phyloP scores from a whole-genome alignment of 2,797 vertebrate genomes.

The Gorsachius magnificus region DNA sequence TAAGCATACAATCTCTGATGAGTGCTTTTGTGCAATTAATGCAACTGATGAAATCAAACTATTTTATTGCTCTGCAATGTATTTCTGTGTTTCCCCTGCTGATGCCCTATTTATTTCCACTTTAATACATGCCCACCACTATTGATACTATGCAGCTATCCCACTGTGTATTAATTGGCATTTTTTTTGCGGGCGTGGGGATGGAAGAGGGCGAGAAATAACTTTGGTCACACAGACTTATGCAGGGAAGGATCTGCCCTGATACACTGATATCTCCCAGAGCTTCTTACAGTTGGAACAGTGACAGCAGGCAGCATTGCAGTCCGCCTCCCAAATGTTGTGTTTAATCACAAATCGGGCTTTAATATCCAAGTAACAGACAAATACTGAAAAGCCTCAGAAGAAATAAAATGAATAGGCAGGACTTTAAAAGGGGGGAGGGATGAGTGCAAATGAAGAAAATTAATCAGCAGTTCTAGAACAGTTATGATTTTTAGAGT shows the following conservation, averaged over 20 bases:
- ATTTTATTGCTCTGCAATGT: not conserved
- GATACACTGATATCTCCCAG: not conserved
- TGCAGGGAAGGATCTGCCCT: not conserved
- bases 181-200: not conserved
- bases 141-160: not conserved
- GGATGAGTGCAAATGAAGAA: not conserved
- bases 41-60: not conserved
- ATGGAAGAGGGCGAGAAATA: not conserved
- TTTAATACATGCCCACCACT: not conserved
- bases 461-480: conserved; percentile 19
- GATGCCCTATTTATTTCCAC: not conserved
- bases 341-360: conserved; percentile 29
- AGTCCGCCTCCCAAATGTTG: not conserved
- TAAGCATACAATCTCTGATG: not conserved
- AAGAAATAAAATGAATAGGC: not conserved
- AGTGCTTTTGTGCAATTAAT: not conserved
- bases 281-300: not conserved
- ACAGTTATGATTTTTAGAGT: not conserved
- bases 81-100: not conserved
- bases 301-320: conserved; percentile 1
- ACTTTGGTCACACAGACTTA: not conserved
- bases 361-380: not conserved
- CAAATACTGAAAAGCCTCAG: conserved; percentile 18
- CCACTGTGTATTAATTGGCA: not conserved
- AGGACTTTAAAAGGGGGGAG: not conserved